Conservation (phyloP, 2,888 invertebrate species). For the Criorhina ranunculi region DNA sequence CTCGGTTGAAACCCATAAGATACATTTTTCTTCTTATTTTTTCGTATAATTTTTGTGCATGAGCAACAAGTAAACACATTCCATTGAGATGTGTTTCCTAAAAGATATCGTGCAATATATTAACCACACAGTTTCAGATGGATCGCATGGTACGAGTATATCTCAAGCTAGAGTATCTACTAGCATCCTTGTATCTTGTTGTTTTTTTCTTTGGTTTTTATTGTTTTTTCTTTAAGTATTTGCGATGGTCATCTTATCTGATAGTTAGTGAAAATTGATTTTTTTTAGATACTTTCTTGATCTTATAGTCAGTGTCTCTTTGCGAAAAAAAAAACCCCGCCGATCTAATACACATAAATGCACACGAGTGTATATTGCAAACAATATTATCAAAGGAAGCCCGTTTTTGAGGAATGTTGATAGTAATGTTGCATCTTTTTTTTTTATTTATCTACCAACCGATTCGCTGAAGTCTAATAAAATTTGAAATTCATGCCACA, state of each 20-base stretch:
- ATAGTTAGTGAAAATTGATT: too few species aligned
- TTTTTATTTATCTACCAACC: background rate
- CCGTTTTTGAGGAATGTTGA: conserved; percentile 40
- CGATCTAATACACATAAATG: too few species aligned
- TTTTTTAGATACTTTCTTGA: too few species aligned
- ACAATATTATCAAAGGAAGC: conserved; percentile 11
- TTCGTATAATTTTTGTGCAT: conserved; percentile 62
- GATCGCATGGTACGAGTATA: conserved; percentile 48
- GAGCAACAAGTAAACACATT: conserved; percentile 76
- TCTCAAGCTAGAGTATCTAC: conserved; percentile 3
- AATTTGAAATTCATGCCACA: background rate
- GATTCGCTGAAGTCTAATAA: background rate
- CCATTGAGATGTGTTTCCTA: conserved; percentile 76
- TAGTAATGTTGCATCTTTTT: conserved; percentile 25
- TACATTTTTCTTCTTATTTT: conserved; percentile 52
- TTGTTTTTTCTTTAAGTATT: background rate
- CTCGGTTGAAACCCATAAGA: conserved; percentile 73
- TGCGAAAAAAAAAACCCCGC: too few species aligned
- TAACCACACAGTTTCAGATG: conserved; percentile 56
- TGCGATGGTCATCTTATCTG: too few species aligned
- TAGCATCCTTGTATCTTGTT: conserved; percentile 14
- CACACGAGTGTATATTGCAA: background rate
- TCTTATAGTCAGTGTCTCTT: too few species aligned
- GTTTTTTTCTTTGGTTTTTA: conserved; percentile 26
- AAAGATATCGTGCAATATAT: conserved; percentile 71